Evolutionary conservation across 1,140 invertebrate genomes (phyloP).

Genomic region (Aphaenogaster floridana): DNA sequence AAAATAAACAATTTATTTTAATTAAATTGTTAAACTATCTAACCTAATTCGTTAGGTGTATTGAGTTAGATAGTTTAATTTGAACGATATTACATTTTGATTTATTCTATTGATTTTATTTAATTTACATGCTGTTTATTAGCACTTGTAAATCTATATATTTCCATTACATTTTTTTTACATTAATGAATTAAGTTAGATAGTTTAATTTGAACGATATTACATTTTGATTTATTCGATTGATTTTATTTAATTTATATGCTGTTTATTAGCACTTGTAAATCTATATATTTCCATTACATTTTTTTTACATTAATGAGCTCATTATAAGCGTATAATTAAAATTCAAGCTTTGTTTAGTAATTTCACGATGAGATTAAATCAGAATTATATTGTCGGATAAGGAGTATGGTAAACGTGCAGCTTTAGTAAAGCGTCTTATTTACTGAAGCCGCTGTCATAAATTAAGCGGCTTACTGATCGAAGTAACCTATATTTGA

Average conservation of each 20-base stretch:
- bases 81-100: not conserved
- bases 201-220: not conserved
- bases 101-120: not conserved
- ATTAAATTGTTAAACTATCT: not conserved
- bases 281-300: not conserved
- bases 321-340: not conserved
- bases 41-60: not conserved
- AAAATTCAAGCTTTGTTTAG: not conserved
- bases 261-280: not conserved
- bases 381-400: constrained; percentile 15
- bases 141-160: not conserved
- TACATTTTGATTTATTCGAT: not conserved
- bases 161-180: not conserved
- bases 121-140: constrained; percentile 6
- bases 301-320: not conserved
- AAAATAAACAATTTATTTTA: not conserved
- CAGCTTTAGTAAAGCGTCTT: constrained; percentile 27
- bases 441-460: not conserved
- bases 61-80: not conserved
- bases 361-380: not conserved
- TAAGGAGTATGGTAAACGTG: not conserved
- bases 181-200: not conserved
- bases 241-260: constrained; percentile 1
- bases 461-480: constrained; percentile 31
- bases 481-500: constrained; percentile 33